Evolutionary conservation across 2,113 vertebrate genomes (phyloP).

Genomic region (Cyanoderma ruficeps): DNA sequence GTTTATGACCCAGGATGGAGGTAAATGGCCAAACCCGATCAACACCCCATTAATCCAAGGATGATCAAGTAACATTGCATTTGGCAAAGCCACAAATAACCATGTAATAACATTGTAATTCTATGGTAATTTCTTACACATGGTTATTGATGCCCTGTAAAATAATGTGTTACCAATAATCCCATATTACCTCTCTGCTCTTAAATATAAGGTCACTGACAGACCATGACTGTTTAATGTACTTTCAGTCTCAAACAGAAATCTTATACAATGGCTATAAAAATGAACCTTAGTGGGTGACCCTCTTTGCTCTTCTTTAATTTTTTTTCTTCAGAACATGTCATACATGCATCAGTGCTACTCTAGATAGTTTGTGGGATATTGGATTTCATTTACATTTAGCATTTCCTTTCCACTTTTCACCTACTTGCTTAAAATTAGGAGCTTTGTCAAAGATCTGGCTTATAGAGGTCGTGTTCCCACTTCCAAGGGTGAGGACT

Average conservation of each 20-base stretch:
- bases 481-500: background rate
- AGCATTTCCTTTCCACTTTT: background rate
- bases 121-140: constrained; percentile 68
- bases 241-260: constrained; percentile 37
- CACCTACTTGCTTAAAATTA: background rate
- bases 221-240: constrained; percentile 57
- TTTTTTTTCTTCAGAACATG: background rate
- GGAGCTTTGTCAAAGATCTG: background rate
- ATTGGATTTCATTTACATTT: background rate
- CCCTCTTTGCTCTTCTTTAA: background rate
- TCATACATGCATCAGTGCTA: background rate
- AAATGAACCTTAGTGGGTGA: background rate
- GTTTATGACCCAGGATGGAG: constrained; percentile 44
- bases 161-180: constrained; percentile 65
- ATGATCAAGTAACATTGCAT: constrained; percentile 64
- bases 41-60: constrained; percentile 66
- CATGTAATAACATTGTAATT: constrained; percentile 61
- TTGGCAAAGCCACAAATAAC: constrained; percentile 68
- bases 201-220: constrained; percentile 68
- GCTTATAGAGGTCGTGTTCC: background rate
- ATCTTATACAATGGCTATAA: constrained; percentile 40
- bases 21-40: constrained; percentile 60
- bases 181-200: constrained; percentile 58
- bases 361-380: background rate
- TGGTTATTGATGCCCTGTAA: constrained; percentile 64